These are phyloP conservation scores for Zeus faber DNA, from an alignment of 2,113 vertebrate species.

Conservation along the genomic window DNA sequence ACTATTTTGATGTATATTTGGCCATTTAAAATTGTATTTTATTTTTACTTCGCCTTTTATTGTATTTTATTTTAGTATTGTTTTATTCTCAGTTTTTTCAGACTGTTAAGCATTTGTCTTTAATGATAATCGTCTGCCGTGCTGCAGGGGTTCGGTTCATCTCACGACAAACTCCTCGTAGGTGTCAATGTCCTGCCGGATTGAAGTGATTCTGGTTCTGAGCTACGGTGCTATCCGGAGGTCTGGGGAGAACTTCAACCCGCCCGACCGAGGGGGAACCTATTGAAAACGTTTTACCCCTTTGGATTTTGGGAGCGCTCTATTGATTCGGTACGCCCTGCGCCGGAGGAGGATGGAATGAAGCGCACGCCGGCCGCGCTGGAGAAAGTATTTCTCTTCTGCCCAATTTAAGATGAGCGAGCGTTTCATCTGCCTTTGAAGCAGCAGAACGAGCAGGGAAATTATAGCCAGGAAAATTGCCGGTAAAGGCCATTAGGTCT, in stretches of 20 bases:
- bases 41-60: too few relatives aligned
- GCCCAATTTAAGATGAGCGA: not conserved
- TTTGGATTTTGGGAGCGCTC: constrained; percentile 39
- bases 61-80: too few relatives aligned
- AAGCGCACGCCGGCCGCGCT: constrained; percentile 23
- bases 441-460: constrained; percentile 45
- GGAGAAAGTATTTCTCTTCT: constrained; percentile 12
- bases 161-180: too few relatives aligned
- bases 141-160: too few relatives aligned
- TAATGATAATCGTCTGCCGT: too few relatives aligned
- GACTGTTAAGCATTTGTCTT: too few relatives aligned
- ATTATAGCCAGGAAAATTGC: constrained; percentile 51
- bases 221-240: too few relatives aligned
- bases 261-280: constrained; percentile 7
- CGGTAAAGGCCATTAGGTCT: constrained; percentile 59
- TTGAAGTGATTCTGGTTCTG: too few relatives aligned
- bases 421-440: constrained; percentile 54
- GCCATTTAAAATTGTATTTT: too few relatives aligned
- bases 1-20: too few relatives aligned
- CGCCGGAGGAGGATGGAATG: constrained; percentile 26
- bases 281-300: constrained; percentile 45
- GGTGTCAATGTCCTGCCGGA: too few relatives aligned
- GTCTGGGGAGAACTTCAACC: constrained; percentile 31
- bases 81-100: too few relatives aligned
- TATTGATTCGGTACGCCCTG: constrained; percentile 49